phyloP scores from a whole-genome alignment of 1,140 invertebrate species.

The Neodiprion fabricii region DNA sequence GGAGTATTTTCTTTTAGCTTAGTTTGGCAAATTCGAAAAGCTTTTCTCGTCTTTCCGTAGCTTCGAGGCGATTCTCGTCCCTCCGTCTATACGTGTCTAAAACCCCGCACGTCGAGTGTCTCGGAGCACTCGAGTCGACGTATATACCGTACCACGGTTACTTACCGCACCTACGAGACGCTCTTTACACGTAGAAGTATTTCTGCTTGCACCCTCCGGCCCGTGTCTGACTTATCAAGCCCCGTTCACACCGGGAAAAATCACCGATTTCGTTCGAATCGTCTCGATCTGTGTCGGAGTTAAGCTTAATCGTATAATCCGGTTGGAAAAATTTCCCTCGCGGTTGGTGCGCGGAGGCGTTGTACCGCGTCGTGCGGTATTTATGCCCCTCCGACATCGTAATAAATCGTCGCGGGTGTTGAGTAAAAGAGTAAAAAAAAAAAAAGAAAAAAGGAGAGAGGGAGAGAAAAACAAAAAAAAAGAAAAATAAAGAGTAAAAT shows the following conservation, averaged over 20 bases:
- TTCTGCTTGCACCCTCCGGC: neutral
- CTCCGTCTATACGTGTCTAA: neutral
- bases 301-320: too few species aligned
- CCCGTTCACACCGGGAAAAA: neutral
- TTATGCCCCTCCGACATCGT: too few species aligned
- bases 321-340: too few species aligned
- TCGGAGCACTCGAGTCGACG: neutral
- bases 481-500: too few species aligned
- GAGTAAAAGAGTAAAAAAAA: too few species aligned
- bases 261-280: neutral
- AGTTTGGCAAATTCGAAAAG: neutral
- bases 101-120: neutral
- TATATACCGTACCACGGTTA: neutral
- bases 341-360: too few species aligned
- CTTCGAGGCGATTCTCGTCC: neutral
- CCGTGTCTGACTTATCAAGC: neutral
- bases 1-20: neutral
- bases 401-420: too few species aligned
- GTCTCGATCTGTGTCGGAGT: too few species aligned
- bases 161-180: constrained; percentile 6
- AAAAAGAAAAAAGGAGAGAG: too few species aligned
- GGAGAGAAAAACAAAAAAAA: too few species aligned
- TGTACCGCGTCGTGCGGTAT: too few species aligned
- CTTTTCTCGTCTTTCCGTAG: neutral
- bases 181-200: neutral